A percentile compares a stretch with the other conserved stretches of the same genome.
phyloP scores from a whole-genome alignment of 64 coral and sea anemone species.

The Dendrophyllia cribrosa region DNA sequence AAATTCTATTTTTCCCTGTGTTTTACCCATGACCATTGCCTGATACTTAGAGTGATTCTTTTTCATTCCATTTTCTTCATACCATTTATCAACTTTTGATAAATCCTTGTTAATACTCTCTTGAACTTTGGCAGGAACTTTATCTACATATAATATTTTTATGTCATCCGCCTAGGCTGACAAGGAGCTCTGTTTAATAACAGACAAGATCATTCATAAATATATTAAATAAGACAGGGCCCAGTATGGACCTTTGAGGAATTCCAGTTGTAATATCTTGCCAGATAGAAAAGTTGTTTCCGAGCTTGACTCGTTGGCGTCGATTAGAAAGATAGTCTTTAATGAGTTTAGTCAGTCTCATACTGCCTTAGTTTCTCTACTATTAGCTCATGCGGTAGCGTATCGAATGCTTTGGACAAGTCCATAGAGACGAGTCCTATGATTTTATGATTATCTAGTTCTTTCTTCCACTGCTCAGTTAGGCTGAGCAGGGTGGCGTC shows the following conservation, averaged over 20 bases:
- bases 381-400: constrained; percentile 17
- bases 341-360: constrained; percentile 31
- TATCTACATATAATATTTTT: constrained; percentile 11
- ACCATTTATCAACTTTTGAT: neutral
- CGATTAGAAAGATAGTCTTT: constrained; percentile 37
- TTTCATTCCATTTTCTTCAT: constrained; percentile 12
- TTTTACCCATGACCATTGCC: constrained; percentile 34
- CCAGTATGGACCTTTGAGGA: constrained; percentile 17
- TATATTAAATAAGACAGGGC: constrained; percentile 21
- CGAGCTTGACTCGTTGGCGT: constrained; percentile 57
- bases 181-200: neutral
- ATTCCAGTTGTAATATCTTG: constrained; percentile 47
- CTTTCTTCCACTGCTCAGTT: constrained; percentile 47
- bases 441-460: too few species aligned
- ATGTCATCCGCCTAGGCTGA: constrained; percentile 48
- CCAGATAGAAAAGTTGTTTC: constrained; percentile 33
- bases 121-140: neutral
- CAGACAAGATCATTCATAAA: constrained; percentile 51
- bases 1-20: too few species aligned
- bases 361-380: constrained; percentile 40
- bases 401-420: constrained; percentile 49
- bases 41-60: constrained; percentile 13
- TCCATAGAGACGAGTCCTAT: constrained; percentile 46
- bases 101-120: constrained; percentile 6
- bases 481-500: constrained; percentile 28